Conservation (phyloP, 2,113 vertebrate species). For the Passer domesticus region DNA sequence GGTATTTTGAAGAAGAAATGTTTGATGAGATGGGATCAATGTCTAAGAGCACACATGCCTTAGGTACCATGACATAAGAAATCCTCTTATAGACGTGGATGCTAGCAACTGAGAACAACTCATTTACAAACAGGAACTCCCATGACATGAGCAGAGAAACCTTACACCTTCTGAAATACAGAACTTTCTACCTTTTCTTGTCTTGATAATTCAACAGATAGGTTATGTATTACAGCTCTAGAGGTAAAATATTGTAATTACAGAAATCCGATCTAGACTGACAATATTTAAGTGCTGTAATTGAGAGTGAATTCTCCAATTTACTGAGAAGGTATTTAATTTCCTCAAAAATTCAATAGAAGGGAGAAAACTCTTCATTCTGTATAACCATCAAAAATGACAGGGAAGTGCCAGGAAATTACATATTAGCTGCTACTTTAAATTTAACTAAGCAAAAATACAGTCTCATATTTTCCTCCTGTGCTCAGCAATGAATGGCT, state of each 20-base stretch:
- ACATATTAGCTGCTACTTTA: neutral
- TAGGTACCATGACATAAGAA: neutral
- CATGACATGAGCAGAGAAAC: neutral
- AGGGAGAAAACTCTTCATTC: neutral
- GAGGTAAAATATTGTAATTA: neutral
- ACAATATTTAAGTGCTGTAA: neutral
- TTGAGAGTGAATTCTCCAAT: neutral
- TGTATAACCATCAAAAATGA: neutral
- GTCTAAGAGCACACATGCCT: neutral
- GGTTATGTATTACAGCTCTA: neutral
- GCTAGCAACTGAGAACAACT: neutral
- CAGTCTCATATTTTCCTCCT: neutral
- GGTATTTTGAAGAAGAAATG: neutral
- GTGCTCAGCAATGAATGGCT: neutral
- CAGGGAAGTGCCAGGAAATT: neutral
- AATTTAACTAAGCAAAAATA: neutral
- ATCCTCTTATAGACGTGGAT: neutral
- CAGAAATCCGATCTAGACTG: neutral
- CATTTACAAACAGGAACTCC: neutral
- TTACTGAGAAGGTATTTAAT: neutral
- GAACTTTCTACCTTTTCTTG: neutral
- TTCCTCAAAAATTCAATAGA: neutral
- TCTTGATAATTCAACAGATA: neutral
- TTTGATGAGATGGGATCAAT: neutral
- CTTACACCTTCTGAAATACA: neutral